Evolutionary conservation across 2,888 invertebrate species (phyloP), one percentile per base, ranked within the genome.

Genomic region (Bellardia pandia): DNA sequence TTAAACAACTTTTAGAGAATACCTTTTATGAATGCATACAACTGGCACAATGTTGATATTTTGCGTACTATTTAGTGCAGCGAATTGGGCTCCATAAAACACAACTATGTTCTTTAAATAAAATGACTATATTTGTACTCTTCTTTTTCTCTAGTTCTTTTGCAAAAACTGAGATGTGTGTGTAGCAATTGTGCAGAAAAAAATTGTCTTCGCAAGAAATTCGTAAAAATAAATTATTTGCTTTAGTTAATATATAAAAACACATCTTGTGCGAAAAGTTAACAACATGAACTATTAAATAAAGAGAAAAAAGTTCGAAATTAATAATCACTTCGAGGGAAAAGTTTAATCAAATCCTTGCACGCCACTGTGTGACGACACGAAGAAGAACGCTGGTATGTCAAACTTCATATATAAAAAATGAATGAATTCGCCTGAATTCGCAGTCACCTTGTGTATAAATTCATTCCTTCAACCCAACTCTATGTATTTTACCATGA

Each of bases 81-180:
- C 69, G 64, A 80, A 71, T 69, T 69, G 9, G 13, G 0, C 51
- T n/a, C 7, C 1, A 8, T 23, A 53, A 74, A 40, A 13, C 30
- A 23, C 86, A 82, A 74, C 82, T 16, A 16, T 74, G 74, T 16
- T 77, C 64, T 45, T 81, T 58, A n/a, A 53, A n/a, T 8, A 37
- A n/a, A 2, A n/a, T 45, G 7, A 81, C 77, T 83, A 86, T 78
- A 79, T 75, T 80, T 51, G 83, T 69, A 71, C 85, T 88, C 86
- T 84, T 87, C 86, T 56, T 86, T 85, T 80, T 88, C 83, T 86
- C 51, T 86, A 84, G 87, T 88, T 86, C 84, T 86, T 86, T 86
- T 88, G 86, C 86, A 82, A 85, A 88, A 78, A 66, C 85, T 83
- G 85, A 85, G 83, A 87, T 86, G 82, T 87, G 87, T 86, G 86